Evolutionary conservation across 2,797 vertebrate genomes (phyloP).

Genomic region (Myiotriccus ornatus): DNA sequence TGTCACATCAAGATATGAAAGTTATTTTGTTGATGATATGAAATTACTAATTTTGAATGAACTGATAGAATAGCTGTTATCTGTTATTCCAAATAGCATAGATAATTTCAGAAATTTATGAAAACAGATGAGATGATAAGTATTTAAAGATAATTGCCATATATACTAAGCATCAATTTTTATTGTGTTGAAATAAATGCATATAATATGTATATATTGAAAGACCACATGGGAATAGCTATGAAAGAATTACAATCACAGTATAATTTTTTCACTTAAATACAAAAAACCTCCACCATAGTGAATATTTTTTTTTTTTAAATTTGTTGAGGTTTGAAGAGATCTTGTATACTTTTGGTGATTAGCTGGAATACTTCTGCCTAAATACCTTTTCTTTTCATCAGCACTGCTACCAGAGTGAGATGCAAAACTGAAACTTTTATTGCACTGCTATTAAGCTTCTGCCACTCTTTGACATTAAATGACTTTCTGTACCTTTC

Average conservation of each 20-base stretch:
- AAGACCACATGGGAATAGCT: not conserved
- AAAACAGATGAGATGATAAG: not conserved
- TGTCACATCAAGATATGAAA: constrained; percentile 21
- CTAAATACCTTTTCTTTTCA: not conserved
- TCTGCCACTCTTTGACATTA: not conserved
- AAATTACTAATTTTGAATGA: constrained; percentile 12
- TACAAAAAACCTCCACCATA: not conserved
- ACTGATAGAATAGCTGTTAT: not conserved
- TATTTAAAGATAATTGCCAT: not conserved
- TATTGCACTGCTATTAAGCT: not conserved
- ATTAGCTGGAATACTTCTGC: not conserved
- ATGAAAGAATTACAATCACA: not conserved
- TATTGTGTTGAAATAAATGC: not conserved
- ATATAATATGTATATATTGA: not conserved
- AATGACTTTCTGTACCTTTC: not conserved
- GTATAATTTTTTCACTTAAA: not conserved
- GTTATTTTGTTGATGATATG: not conserved
- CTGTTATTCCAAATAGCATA: not conserved
- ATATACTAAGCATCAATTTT: not conserved
- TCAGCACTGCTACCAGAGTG: not conserved
- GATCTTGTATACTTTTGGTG: not conserved
- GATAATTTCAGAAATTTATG: not conserved
- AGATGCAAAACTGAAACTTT: not conserved
- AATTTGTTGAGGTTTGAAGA: not conserved
- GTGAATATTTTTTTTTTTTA: not conserved